Base-by-base conservation (phyloP, 2,797 vertebrate genomes). In the Sebastes minor region DNA sequence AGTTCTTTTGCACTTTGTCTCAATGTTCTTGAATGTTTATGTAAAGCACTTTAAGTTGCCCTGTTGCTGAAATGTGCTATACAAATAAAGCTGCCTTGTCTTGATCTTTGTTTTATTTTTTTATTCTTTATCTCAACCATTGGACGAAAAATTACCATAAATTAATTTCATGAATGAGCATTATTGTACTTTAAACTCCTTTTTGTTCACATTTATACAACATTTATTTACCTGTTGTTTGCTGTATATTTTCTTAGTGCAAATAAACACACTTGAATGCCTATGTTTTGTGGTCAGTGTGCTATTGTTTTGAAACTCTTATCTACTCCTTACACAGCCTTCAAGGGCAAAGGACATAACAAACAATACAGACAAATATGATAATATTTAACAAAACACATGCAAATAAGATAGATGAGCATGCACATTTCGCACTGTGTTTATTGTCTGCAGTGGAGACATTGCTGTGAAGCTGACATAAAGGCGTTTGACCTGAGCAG, bases 21-120 rank as follows among this genome's bases (percentile, higher is more conserved):
- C 14, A 42, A 42, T 42, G 38, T 42, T 42, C 38, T 42, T 42
- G 14, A 42, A 42, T 42, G 38, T 42, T 42, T 42, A 42, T 42
- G 38, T 42, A 16, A 42, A 42, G 38, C 14, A 42, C 38, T 42
- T 42, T 42, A 0, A 42, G 0, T 0, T 42, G 38, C 38, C 38
- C 14, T 42, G 38, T 42, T 42, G 38, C 38, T 42, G 38, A 42
- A 42, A 42, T 16, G 38, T 42, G 38, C 38, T 42, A 42, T 42
- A 42, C 38, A 42, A 16, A 42, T 42, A 42, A 42, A 42, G 14
- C 14, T 42, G 14, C 38, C 38, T 42, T 42, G 38, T 6, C 38
- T 16, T 42, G 6, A 42, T 16, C 13, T 42, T 42, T 42, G 13
- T 42, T 42, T 42, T 46, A 8, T 46, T 46, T 46, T 42, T 16